Evolutionary conservation across 2,113 vertebrate species (phyloP).

Genomic region (Gyps fulvus): DNA sequence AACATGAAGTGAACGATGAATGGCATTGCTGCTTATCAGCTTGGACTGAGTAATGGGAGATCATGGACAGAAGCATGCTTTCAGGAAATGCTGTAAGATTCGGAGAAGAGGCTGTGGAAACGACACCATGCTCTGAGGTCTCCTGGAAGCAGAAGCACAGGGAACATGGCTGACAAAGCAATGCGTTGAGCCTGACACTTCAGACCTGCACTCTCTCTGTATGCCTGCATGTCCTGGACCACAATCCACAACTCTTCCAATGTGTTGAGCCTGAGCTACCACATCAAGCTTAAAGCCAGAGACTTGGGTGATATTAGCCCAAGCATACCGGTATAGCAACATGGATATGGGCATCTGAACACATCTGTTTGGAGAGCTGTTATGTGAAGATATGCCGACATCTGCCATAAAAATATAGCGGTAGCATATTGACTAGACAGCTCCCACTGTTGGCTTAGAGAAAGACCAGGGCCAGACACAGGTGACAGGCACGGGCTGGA

Average conservation of each 20-base stretch:
- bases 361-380: neutral
- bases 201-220: neutral
- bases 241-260: neutral
- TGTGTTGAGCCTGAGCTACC: neutral
- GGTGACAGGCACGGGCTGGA: fast-evolving
- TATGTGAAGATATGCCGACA: fast-evolving
- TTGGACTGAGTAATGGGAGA: neutral
- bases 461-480: neutral
- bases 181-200: neutral
- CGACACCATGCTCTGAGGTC: neutral
- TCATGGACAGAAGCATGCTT: neutral
- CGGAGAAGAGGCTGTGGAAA: neutral
- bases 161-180: fast-evolving
- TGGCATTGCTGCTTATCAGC: neutral
- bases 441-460: neutral
- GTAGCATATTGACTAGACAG: neutral
- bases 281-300: neutral
- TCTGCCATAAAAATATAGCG: neutral
- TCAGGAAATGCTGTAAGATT: neutral
- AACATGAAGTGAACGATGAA: neutral
- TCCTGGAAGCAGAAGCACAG: neutral
- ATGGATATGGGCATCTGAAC: neutral
- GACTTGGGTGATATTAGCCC: neutral
- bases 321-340: neutral
- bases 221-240: neutral